Evolutionary conservation across 2,888 invertebrate genomes (phyloP).

Genomic region (Sicus ferrugineus): DNA sequence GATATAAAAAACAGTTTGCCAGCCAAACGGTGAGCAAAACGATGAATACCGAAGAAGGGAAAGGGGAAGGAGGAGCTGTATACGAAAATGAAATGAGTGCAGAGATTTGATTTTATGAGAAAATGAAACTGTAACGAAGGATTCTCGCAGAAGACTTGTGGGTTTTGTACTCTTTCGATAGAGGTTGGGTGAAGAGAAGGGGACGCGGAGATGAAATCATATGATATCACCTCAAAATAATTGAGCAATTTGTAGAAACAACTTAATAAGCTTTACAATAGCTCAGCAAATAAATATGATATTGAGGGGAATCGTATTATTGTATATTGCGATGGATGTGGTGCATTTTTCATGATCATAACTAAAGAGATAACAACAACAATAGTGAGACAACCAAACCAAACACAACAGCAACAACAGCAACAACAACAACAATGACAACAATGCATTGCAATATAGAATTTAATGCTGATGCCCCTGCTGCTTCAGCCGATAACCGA

Average conservation of each 20-base stretch:
- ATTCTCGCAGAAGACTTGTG: no score
- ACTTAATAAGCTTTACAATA: neutral
- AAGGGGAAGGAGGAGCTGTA: neutral
- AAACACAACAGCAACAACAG: constrained; percentile 18
- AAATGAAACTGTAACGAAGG: neutral
- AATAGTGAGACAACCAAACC: neutral
- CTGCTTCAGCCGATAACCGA: constrained; percentile 42
- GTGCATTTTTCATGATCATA: no score
- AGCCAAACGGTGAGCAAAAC: no score
- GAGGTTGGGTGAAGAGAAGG: neutral
- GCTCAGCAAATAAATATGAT: no score
- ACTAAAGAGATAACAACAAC: no score
- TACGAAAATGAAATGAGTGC: no score
- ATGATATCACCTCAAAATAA: constrained; percentile 7
- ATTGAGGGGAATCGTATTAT: no score
- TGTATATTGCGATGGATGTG: no score
- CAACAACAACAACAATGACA: no score
- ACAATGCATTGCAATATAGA: constrained; percentile 36
- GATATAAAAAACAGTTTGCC: no score
- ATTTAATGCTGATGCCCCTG: constrained; percentile 34
- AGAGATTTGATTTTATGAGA: neutral
- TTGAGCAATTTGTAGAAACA: constrained; percentile 17
- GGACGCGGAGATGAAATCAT: neutral
- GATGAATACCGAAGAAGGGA: neutral
- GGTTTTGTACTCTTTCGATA: no score